Base-by-base conservation (phyloP, 2,113 vertebrate species). In the Alligator mississippiensis region DNA sequence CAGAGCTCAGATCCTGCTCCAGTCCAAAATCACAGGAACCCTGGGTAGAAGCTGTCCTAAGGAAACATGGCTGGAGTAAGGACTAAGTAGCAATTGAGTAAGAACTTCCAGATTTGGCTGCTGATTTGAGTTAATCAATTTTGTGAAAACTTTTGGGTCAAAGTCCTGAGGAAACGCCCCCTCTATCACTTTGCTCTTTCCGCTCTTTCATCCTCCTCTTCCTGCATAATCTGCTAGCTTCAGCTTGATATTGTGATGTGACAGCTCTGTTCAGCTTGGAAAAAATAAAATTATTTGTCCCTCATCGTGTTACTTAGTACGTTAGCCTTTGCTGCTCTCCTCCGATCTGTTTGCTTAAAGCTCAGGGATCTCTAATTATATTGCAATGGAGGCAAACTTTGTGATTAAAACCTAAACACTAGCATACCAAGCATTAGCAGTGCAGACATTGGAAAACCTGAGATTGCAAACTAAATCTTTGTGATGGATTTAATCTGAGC, bases 221-320 rank as follows among this genome's bases (percentile, higher is more conserved):
- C 63, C 84, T 58, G 15, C 1, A 9, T 83, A 70, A 91, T 30
- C 84, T 12, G 68, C 88, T 85, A 7, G 1, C 81, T 70, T 22
- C 7, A 61, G 81, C 87, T 84, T 91, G 95, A 84, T 93, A 96
- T 95, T 94, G 91, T 21, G 17, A 30, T 3, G 61, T 9, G 88
- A 47, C 93, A 91, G 87, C 85, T 91, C 92, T 24, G 84, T 59
- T 92, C 91, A 83, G 81, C 76, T 89, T 1, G 19, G 38, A 72
- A 61, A 76, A 93, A 95, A 64, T 4, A 55, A 61, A 61, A 82
- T 84, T n/a, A 93, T 94, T 93, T 88, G 88, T 93, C 93, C 85
- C 84, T 80, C 24, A 85, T 77, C 85, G 3, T 2, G 15, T 70
- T 68, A 70, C 38, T 38, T 16, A 2, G 78, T 38, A 79, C 76